phyloP scores from a whole-genome alignment of 2,888 invertebrate species.

The Ametastegia equiseti region DNA sequence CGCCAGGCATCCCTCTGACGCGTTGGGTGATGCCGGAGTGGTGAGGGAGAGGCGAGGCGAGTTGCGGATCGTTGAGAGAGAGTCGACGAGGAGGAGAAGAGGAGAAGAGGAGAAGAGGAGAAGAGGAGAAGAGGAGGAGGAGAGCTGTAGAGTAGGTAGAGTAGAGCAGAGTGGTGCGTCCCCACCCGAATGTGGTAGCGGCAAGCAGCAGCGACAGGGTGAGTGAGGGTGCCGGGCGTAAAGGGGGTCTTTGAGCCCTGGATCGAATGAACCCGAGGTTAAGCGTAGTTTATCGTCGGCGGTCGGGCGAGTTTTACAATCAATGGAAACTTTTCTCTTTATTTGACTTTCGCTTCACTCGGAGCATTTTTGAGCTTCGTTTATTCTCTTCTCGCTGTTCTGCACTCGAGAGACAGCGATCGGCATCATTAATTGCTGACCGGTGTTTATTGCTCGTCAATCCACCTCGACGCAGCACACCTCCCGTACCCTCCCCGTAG shows the following conservation, averaged over 20 bases:
- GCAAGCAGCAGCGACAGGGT: constrained; percentile 1
- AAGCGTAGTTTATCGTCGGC: constrained; percentile 44
- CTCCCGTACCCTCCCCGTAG: too few species aligned
- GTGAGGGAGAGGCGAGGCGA: constrained; percentile 31
- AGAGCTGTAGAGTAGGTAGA: too few species aligned
- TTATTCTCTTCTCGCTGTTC: neutral
- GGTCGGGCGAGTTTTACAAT: constrained; percentile 43
- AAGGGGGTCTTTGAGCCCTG: constrained; percentile 33
- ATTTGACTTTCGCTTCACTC: neutral
- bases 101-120: constrained; percentile 47
- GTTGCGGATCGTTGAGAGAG: constrained; percentile 50
- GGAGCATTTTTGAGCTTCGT: neutral
- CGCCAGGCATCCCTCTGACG: constrained; percentile 50
- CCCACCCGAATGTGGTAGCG: constrained; percentile 40
- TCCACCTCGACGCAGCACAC: neutral
- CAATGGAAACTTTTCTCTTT: constrained; percentile 26
- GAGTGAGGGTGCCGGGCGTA: constrained; percentile 2
- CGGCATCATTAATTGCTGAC: neutral
- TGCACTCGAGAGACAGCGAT: neutral
- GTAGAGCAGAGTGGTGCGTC: constrained; percentile 53
- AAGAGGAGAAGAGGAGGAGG: constrained; percentile 52
- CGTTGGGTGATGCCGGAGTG: constrained; percentile 41
- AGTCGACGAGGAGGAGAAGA: constrained; percentile 14
- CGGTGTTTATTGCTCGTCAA: neutral
- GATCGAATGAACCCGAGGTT: constrained; percentile 46